Percentiles rank a stretch among this genome's conserved stretches.
These are phyloP conservation scores for Scolopax rusticola DNA, from an alignment of 2,797 vertebrate species.

Conservation along the genomic window DNA sequence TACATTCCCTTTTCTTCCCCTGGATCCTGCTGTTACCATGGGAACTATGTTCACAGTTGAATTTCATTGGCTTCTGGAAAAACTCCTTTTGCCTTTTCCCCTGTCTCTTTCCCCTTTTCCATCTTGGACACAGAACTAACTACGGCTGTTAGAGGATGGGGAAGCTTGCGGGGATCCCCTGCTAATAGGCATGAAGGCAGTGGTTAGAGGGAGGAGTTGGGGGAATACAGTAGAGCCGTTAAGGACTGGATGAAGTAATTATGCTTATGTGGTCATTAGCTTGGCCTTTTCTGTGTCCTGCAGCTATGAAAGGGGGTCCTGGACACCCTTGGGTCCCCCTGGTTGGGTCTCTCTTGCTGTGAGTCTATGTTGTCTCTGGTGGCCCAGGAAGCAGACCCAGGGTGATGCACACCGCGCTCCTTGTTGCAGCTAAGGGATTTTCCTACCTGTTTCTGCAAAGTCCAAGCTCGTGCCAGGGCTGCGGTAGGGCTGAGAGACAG, in stretches of 20 bases:
- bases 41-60: conserved; percentile 90
- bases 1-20: conserved; percentile 88
- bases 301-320: background rate
- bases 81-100: conserved; percentile 27
- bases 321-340: background rate
- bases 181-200: background rate
- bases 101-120: background rate
- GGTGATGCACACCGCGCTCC: background rate
- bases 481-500: background rate
- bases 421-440: background rate
- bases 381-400: background rate
- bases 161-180: background rate
- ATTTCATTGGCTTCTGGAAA: conserved; percentile 73
- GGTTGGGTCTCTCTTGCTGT: background rate
- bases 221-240: background rate
- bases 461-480: background rate
- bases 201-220: background rate
- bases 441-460: background rate
- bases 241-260: background rate
- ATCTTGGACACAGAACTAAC: background rate
- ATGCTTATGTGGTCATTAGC: background rate
- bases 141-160: background rate
- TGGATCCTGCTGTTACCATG: conserved; percentile 92
- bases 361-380: background rate
- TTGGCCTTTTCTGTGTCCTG: background rate